phyloP scores from a whole-genome alignment of 2,113 vertebrate species.

The Myiozetetes cayanensis region DNA sequence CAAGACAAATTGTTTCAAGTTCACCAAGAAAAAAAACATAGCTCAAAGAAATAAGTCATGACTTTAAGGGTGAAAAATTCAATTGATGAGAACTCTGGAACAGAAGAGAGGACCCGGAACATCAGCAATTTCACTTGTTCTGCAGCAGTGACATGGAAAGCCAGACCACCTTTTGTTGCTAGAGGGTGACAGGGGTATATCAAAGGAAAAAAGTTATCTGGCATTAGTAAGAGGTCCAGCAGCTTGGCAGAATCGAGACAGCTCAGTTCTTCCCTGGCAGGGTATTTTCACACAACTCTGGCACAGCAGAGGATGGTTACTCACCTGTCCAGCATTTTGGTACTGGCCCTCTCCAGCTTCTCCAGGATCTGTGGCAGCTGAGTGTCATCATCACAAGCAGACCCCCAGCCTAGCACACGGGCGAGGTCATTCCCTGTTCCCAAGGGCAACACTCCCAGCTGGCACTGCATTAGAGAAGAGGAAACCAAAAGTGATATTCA shows the following conservation, averaged over 20 bases:
- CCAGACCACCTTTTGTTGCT: neutral
- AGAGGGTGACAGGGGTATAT: neutral
- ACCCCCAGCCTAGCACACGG: conserved; percentile 94
- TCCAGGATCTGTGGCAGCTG: conserved; percentile 96
- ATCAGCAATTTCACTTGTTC: neutral
- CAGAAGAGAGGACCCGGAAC: neutral
- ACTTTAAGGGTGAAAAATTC: neutral
- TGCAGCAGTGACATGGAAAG: neutral
- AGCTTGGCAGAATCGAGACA: neutral
- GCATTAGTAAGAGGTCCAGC: neutral
- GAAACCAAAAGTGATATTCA: neutral
- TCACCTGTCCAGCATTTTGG: conserved; percentile 97
- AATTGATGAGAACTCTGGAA: neutral
- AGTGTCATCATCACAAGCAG: conserved; percentile 93
- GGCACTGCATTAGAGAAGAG: conserved; percentile 77
- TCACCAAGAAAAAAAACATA: neutral
- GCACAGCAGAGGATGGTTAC: neutral
- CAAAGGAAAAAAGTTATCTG: neutral
- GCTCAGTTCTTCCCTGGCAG: neutral
- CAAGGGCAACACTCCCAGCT: conserved; percentile 92
- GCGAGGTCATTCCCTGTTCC: conserved; percentile 97
- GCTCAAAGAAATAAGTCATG: neutral
- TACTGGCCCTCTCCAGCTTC: conserved; percentile 96
- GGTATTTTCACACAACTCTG: neutral
- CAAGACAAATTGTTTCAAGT: neutral